Evolutionary conservation across 2,888 invertebrate species (phyloP).

Genomic region (Phyllotreta cruciferae): DNA sequence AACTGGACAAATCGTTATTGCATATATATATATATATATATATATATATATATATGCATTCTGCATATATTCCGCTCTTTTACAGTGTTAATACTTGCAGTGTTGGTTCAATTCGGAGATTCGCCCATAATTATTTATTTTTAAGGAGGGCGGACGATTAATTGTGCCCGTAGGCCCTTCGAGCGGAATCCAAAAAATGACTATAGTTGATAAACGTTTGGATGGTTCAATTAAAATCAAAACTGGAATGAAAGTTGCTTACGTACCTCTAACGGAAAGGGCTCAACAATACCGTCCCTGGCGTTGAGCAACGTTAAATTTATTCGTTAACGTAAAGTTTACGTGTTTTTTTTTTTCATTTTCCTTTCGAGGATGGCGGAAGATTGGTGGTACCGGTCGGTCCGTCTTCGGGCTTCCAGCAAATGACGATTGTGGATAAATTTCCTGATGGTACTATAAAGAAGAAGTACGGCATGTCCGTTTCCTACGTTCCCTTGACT

Average conservation of each 20-base stretch:
- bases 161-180: slow-evolving; percentile 4
- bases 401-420: slow-evolving; percentile 2
- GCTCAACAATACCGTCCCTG: background rate
- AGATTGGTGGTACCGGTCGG: slow-evolving; percentile 9
- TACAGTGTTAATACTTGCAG: background rate
- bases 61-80: too few relatives aligned
- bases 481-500: slow-evolving; percentile 7
- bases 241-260: slow-evolving; percentile 2
- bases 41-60: too few relatives aligned
- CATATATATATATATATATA: too few relatives aligned
- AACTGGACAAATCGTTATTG: too few relatives aligned
- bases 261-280: slow-evolving; percentile 4
- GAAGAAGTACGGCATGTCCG: slow-evolving; percentile 3
- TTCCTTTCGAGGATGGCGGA: slow-evolving; percentile 10
- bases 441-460: slow-evolving; percentile 1
- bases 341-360: background rate
- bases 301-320: slow-evolving; percentile 1
- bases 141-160: slow-evolving; percentile 62
- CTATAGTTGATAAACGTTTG: background rate
- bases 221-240: slow-evolving; percentile 1
- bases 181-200: background rate
- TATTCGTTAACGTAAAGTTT: background rate
- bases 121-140: background rate
- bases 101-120: background rate
- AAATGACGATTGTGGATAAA: slow-evolving; percentile 8